Evolutionary conservation across 1,140 invertebrate genomes (phyloP).

Genomic region (Achatina immaculata): DNA sequence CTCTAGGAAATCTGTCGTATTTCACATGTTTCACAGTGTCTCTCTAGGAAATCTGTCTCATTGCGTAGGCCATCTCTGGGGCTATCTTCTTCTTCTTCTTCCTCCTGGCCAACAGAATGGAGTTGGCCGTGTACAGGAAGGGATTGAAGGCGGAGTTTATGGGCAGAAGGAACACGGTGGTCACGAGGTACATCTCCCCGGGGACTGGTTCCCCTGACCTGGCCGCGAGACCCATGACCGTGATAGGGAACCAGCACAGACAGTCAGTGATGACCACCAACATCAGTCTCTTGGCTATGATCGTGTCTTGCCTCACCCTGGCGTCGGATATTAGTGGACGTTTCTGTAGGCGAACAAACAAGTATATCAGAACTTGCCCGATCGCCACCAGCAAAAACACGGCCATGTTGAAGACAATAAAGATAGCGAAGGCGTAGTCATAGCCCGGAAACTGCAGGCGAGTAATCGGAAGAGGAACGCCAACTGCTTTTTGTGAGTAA

Average conservation of each 20-base stretch:
- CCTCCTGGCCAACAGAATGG: conserved; percentile 5
- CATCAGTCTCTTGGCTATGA: conserved; percentile 41
- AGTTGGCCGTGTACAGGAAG: conserved; percentile 48
- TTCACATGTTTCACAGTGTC: too few relatives aligned
- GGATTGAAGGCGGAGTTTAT: conserved; percentile 54
- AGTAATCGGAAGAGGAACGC: conserved; percentile 47
- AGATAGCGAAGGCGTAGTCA: conserved; percentile 44
- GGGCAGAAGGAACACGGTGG: conserved; percentile 48
- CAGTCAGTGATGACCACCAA: conserved; percentile 43
- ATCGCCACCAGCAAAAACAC: conserved; percentile 44
- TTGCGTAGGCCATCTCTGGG: neutral
- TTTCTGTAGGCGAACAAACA: conserved; percentile 13
- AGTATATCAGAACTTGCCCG: conserved; percentile 47
- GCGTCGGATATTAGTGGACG: neutral
- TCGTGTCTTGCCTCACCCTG: conserved; percentile 32
- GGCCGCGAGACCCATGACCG: conserved; percentile 40
- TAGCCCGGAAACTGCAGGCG: conserved; percentile 36
- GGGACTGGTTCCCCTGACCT: conserved; percentile 38
- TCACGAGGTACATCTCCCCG: conserved; percentile 49
- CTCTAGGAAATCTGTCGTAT: too few relatives aligned
- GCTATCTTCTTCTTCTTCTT: neutral
- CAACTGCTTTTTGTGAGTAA: conserved; percentile 47
- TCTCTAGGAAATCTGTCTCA: neutral
- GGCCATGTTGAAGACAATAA: conserved; percentile 45
- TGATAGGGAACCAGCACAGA: conserved; percentile 42